phyloP scores from a whole-genome alignment of 2,797 vertebrate genomes.

The Dicrostonyx torquatus region DNA sequence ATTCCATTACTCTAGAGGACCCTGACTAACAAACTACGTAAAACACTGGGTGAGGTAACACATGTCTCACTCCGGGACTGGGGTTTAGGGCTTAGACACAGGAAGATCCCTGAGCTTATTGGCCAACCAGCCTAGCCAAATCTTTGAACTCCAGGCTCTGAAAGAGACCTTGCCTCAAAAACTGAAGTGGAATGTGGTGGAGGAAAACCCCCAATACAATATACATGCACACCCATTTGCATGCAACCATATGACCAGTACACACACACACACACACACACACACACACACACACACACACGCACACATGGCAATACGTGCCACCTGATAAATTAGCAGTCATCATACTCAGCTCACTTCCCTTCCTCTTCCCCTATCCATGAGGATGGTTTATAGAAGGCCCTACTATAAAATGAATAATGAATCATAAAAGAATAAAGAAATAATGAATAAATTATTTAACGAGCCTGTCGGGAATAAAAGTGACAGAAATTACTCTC shows the following conservation, averaged over 20 bases:
- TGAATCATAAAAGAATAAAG: background rate
- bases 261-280: background rate
- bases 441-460: slow-evolving; percentile 4
- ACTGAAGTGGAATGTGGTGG: too few relatives aligned
- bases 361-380: background rate
- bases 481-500: background rate
- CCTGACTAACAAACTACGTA: background rate
- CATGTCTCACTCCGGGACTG: background rate
- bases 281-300: background rate
- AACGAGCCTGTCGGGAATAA: slow-evolving; percentile 11
- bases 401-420: background rate
- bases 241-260: background rate
- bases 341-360: background rate
- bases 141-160: background rate
- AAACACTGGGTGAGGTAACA: background rate
- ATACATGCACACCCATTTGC: background rate
- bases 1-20: background rate
- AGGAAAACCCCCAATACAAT: background rate
- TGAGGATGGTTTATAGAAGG: background rate
- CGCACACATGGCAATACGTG: background rate
- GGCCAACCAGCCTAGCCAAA: background rate
- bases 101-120: background rate
- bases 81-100: background rate
- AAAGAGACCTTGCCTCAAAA: background rate
- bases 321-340: background rate